Base-by-base conservation (phyloP, 2,113 vertebrate species). In the Paracanthobrama guichenoti region DNA sequence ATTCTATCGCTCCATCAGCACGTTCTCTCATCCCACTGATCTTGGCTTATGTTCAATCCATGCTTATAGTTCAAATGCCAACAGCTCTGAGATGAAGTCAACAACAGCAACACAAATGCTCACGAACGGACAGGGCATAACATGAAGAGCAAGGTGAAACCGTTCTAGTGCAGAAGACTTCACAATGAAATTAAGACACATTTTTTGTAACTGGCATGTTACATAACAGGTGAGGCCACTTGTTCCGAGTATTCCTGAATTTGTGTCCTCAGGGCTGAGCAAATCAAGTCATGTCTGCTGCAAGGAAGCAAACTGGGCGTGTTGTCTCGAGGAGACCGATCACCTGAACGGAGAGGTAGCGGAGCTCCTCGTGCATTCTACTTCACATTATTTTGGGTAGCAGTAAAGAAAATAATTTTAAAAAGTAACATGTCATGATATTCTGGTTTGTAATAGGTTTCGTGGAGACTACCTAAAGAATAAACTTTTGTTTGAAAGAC, bases 21-120 rank as follows among this genome's bases (percentile, higher is more conserved):
- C 8, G 6, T 64, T 88, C 79, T 71, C 69, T 50, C 55, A 84
- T 77, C 77, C 84, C 31, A 0, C 79, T 88, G 85, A 69, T 84
- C 85, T 86, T 92, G 90, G 90, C 87, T 18, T 39, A 48, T 35
- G 46, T 75, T 90, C 89, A 92, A 91, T 90, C 91, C 87, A 64
- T 0, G 75, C 85, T 91, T 91, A 46, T 90, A 89, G 75, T 73
- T 59, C 0, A 48, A 76, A 84, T 88, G 87, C 84, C n/a, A 46
- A 67, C 50, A 87, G 71, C 88, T 48, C 84, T 55, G 81, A 88
- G 87, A 35, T 60, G n/a, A 69, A 67, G 28, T 55, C 74, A 67
- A 44, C 73, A 84, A 55, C 35, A 46, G 2, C 10, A 8, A 77
- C 60, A 53, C 55, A 88, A 90, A 86, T 18, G 24, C 73, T 26